A percentile compares a stretch with the other conserved stretches of the same genome.
Conservation (phyloP, 1,140 invertebrate species). For the Drosophila kepulauana region DNA sequence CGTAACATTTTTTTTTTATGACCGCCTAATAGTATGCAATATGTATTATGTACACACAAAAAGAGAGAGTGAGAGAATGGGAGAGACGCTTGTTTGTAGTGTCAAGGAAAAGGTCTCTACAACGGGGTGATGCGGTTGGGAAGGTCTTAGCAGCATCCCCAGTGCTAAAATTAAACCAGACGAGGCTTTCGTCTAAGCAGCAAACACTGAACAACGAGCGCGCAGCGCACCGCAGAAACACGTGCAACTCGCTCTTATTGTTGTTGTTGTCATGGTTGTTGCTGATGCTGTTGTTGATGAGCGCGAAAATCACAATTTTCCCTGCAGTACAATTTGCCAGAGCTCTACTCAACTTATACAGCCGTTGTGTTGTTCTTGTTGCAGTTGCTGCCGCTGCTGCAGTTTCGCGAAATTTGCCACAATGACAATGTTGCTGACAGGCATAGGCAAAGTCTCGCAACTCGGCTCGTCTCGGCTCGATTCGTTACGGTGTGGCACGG, state of each 20-base stretch:
- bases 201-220: constrained; percentile 10
- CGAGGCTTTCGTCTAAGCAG: constrained; percentile 62
- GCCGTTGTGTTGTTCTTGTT: constrained; percentile 11
- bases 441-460: constrained; percentile 28
- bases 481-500: neutral
- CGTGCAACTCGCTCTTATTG: constrained; percentile 55
- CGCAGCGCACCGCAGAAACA: constrained; percentile 58
- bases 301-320: constrained; percentile 80
- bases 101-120: constrained; percentile 61
- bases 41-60: constrained; percentile 50
- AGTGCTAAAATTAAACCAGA: constrained; percentile 81
- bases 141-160: constrained; percentile 27
- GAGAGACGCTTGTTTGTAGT: constrained; percentile 43
- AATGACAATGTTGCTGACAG: constrained; percentile 63
- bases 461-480: neutral
- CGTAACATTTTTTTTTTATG: constrained; percentile 76
- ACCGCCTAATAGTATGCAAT: constrained; percentile 76
- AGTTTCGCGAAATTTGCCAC: constrained; percentile 71
- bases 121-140: neutral
- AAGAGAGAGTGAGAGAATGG: neutral
- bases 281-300: constrained; percentile 61
- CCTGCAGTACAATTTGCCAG: constrained; percentile 77
- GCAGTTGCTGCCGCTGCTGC: constrained; percentile 53
- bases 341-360: constrained; percentile 42
- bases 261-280: constrained; percentile 8